Conservation (phyloP, 2,888 invertebrate species). For the Allophyes oxyacanthae region DNA sequence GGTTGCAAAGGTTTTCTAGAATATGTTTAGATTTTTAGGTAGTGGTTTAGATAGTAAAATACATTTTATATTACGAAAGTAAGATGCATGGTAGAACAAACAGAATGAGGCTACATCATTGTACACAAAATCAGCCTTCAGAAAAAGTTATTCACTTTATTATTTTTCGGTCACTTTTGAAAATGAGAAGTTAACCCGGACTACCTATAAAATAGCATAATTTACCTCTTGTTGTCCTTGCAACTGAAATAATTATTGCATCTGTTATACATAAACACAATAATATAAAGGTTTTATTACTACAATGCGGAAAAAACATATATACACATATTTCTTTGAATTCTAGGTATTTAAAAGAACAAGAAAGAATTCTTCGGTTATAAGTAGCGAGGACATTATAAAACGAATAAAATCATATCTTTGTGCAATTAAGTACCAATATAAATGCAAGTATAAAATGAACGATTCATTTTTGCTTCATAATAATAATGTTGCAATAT, state of each 20-base stretch:
- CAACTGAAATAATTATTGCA: slow-evolving; percentile 21
- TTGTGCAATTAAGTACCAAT: slow-evolving; percentile 19
- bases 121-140: too few relatives aligned
- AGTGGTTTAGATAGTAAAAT: too few relatives aligned
- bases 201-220: slow-evolving; percentile 6
- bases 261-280: slow-evolving; percentile 13
- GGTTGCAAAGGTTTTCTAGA: too few relatives aligned
- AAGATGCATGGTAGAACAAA: not conserved
- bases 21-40: too few relatives aligned
- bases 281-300: slow-evolving; percentile 23
- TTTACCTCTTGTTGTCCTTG: not conserved
- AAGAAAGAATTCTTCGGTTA: slow-evolving; percentile 7
- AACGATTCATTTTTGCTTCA: slow-evolving; percentile 19
- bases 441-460: too few relatives aligned
- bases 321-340: slow-evolving; percentile 5
- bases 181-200: not conserved
- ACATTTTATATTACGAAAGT: too few relatives aligned
- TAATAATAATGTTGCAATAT: slow-evolving; percentile 12
- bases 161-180: too few relatives aligned
- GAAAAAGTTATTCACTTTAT: too few relatives aligned
- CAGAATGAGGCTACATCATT: not conserved
- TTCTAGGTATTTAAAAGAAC: not conserved
- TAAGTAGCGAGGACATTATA: not conserved
- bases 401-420: slow-evolving; percentile 6
- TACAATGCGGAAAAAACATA: slow-evolving; percentile 24